Base-by-base conservation (phyloP, 2,888 invertebrate genomes). In the Diaphora mendica region DNA sequence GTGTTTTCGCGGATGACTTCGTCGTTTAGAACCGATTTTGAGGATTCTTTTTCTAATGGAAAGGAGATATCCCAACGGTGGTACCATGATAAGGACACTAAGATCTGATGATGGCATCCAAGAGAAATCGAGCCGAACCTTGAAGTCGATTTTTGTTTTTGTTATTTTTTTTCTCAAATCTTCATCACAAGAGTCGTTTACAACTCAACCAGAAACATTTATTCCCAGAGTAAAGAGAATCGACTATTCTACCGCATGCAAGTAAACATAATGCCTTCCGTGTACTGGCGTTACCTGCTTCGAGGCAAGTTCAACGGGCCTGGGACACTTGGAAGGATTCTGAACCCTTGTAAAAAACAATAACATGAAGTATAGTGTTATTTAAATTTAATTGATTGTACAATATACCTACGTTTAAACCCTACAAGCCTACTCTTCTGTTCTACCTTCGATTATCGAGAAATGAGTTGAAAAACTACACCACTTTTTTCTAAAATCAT, bases 251-350 rank as follows among this genome's bases (percentile, higher is more conserved):
- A 97, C 89, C 89, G 97, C 8, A 88, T 99, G 94, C 99, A 99
- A 91, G 98, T 97, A 85, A 96, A 98, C 76, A 77, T 98, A 0
- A 97, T 99, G 96, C 99, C 99, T 0, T 87, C 96, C 15, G 87
- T 99, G 0, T 99, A 99, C 89, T 99, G 99, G 99, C 95, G 97
- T 73, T 91, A 97, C 42, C 97, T 99, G 96, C 89, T 99, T 20
- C 98, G 96, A 75, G 98, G 98, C 0, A 93, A 96, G 78, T 98
- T 98, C 98, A 97, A 97, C 88, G 98, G 98, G 13, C 97, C 98
- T 0, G 94, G 90, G 33, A 82, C 87, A 0, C 86, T 97, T 64
- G 94, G 97, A 69, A 97, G 96, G 87, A 79, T 97, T 0, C 86
- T 96, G 33, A 93, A 94, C 62, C 92, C 91, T 0, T 85, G 90